Percentiles rank a stretch among this genome's conserved stretches.
These are phyloP conservation scores for Lamellibrachia luymesi DNA, from an alignment of 1,140 invertebrate genomes.

Conservation along the genomic window DNA sequence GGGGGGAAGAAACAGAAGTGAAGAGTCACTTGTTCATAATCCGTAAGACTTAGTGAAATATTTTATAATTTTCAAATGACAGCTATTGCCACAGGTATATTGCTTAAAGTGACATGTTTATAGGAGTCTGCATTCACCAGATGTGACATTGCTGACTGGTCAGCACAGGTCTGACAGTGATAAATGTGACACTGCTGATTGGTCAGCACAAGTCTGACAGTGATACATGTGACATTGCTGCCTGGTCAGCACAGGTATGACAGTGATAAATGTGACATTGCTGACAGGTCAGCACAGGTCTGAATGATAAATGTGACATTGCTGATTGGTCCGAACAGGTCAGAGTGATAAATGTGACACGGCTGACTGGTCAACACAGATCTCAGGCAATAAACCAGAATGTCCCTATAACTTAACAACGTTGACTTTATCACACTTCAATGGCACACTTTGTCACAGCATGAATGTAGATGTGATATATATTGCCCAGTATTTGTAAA, in stretches of 20 bases:
- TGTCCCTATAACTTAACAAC: background rate
- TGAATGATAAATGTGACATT: background rate
- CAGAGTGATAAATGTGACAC: background rate
- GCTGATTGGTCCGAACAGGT: background rate
- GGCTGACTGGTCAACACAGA: background rate
- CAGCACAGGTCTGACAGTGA: background rate
- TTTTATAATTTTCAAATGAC: background rate
- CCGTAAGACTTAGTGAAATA: background rate
- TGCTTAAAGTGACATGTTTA: too few species aligned
- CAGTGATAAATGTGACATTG: background rate
- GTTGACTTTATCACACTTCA: background rate
- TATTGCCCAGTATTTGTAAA: background rate
- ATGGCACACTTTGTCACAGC: background rate
- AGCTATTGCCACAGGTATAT: background rate
- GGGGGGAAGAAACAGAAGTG: background rate
- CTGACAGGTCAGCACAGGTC: background rate
- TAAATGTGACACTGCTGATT: background rate
- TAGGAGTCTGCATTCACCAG: too few species aligned
- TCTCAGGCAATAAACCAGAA: background rate
- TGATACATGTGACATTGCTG: background rate
- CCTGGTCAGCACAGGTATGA: background rate
- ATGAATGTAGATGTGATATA: background rate
- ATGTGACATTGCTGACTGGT: background rate
- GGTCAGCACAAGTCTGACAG: background rate
- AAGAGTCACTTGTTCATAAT: background rate